A percentile compares a stretch with the other conserved stretches of the same genome.
Evolutionary conservation across 2,797 vertebrate genomes (phyloP).

Genomic region (Acanthornis magna): DNA sequence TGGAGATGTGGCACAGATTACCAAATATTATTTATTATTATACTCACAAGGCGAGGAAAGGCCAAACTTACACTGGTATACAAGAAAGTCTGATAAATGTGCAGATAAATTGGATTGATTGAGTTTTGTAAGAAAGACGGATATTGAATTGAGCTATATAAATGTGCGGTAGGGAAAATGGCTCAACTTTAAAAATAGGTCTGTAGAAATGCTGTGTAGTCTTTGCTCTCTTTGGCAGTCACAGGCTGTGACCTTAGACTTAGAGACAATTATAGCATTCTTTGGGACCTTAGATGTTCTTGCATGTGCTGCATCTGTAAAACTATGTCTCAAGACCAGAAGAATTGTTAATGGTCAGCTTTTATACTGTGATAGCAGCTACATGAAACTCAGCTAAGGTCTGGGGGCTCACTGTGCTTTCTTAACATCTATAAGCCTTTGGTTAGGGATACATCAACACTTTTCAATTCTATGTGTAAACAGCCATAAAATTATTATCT

Average conservation of each 20-base stretch:
- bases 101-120: not conserved
- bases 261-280: not conserved
- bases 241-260: not conserved
- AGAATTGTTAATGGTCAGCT: not conserved
- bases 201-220: not conserved
- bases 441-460: not conserved
- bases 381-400: not conserved
- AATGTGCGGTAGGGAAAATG: not conserved
- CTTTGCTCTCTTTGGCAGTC: not conserved
- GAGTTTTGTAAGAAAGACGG: not conserved
- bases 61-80: not conserved
- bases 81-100: not conserved
- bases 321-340: not conserved
- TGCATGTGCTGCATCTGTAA: not conserved
- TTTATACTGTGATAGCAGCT: not conserved
- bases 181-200: not conserved
- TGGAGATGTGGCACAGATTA: not conserved
- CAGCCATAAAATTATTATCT: not conserved
- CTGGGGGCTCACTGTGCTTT: not conserved
- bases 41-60: not conserved
- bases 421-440: not conserved
- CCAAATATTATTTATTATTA: not conserved
- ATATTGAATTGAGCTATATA: not conserved
- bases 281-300: not conserved
- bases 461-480: not conserved